A percentile compares a stretch with the other conserved stretches of the same genome.
Conservation (phyloP, 2,888 invertebrate species). For the Bombylius discolor region DNA sequence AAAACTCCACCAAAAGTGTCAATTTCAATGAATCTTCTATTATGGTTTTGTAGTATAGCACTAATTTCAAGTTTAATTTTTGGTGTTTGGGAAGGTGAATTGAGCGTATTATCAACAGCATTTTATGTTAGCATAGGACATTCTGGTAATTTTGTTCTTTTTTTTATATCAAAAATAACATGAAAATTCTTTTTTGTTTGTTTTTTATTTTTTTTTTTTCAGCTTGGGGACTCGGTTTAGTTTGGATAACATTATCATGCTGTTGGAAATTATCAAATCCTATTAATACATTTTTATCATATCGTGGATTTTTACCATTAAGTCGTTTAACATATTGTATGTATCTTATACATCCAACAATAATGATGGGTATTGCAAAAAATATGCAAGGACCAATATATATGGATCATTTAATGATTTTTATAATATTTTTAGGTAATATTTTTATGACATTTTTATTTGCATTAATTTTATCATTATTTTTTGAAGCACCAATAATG, state of each 20-base stretch:
- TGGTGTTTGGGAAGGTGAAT: constrained; percentile 52
- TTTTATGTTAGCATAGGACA: constrained; percentile 64
- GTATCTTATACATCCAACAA: constrained; percentile 76
- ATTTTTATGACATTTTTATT: constrained; percentile 61
- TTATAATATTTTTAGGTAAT: constrained; percentile 46
- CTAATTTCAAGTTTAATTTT: constrained; percentile 51
- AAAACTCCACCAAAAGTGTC: constrained; percentile 51
- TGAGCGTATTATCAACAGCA: constrained; percentile 52
- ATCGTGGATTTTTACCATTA: constrained; percentile 72
- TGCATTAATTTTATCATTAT: constrained; percentile 63
- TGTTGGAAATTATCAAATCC: constrained; percentile 63
- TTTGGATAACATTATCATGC: constrained; percentile 70
- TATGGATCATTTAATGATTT: constrained; percentile 57
- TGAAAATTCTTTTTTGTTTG: no score
- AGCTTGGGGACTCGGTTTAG: constrained; percentile 61
- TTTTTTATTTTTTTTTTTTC: not conserved
- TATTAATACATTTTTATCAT: constrained; percentile 67
- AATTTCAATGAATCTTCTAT: constrained; percentile 40
- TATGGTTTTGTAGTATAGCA: constrained; percentile 48
- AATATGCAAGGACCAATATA: constrained; percentile 69
- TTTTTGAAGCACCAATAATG: constrained; percentile 72
- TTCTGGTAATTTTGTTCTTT: constrained; percentile 38
- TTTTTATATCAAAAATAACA: no score
- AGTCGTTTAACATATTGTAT: constrained; percentile 89
- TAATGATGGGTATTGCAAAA: constrained; percentile 66